phyloP scores from a whole-genome alignment of 2,113 vertebrate species.

The Dicerorhinus sumatrensis region DNA sequence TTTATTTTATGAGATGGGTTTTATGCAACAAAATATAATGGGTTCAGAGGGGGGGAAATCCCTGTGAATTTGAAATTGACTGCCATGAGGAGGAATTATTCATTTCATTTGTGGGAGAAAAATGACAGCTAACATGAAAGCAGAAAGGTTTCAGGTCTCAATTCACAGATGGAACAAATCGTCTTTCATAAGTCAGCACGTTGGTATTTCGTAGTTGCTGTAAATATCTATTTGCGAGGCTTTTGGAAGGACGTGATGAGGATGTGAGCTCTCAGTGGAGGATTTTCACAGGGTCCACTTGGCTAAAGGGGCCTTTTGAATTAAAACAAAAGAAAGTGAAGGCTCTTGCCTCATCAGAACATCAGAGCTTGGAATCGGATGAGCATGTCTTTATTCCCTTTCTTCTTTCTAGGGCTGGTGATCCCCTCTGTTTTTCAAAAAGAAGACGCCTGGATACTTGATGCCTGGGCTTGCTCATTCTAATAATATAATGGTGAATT shows the following conservation, averaged over 20 bases:
- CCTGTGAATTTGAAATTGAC: constrained; percentile 61
- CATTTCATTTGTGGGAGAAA: constrained; percentile 69
- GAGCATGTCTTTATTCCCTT: neutral
- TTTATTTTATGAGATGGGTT: constrained; percentile 67
- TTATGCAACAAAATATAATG: constrained; percentile 75
- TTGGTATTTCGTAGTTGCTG: constrained; percentile 13
- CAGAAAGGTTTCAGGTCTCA: constrained; percentile 69
- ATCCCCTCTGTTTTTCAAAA: neutral
- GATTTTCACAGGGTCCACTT: neutral
- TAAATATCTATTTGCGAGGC: neutral
- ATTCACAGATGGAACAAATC: constrained; percentile 45
- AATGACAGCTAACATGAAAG: constrained; percentile 53
- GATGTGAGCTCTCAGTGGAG: neutral
- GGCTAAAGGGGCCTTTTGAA: neutral
- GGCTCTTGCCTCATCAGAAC: neutral
- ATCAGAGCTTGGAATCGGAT: neutral
- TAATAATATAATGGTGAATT: constrained; percentile 27
- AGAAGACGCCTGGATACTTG: neutral
- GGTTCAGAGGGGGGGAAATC: neutral
- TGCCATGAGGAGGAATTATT: constrained; percentile 71
- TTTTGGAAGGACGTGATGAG: neutral
- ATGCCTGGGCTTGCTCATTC: neutral
- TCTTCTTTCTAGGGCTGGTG: neutral
- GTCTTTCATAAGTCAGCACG: constrained; percentile 39
- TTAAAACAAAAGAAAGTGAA: neutral